phyloP scores from a whole-genome alignment of 2,113 vertebrate species.

The Cettia cetti region DNA sequence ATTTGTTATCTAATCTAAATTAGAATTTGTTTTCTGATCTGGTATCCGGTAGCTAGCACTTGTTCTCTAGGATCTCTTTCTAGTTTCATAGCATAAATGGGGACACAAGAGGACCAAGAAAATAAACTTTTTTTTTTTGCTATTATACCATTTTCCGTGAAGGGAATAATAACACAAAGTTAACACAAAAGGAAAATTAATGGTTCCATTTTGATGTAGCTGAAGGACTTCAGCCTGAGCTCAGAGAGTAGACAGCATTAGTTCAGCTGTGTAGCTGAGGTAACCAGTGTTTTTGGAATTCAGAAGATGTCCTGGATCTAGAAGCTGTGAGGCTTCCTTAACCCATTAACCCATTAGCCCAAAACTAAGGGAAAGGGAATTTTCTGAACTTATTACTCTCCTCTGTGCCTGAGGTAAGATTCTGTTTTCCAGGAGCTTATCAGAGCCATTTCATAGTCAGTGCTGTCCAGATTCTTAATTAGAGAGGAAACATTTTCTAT shows the following conservation, averaged over 20 bases:
- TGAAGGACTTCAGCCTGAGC: background rate
- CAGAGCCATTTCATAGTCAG: background rate
- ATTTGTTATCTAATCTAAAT: background rate
- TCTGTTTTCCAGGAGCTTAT: background rate
- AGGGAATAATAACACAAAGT: background rate
- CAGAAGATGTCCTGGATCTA: background rate
- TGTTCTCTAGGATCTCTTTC: background rate
- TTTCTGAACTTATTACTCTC: background rate
- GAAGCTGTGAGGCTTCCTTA: background rate
- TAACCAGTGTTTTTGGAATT: background rate
- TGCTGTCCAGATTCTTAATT: background rate
- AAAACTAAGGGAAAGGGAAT: background rate
- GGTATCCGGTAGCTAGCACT: background rate
- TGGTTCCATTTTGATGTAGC: background rate
- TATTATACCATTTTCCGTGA: background rate
- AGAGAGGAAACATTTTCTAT: background rate
- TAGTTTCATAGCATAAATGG: background rate
- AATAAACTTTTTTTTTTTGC: background rate
- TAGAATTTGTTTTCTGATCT: background rate
- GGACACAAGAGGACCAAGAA: background rate
- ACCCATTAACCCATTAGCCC: background rate
- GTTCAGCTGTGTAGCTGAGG: background rate
- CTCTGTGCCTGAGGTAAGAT: background rate
- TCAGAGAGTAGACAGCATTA: background rate
- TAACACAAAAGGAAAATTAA: background rate